Evolutionary conservation across 1,140 invertebrate species (phyloP).

Genomic region (Drosophila gunungcola): DNA sequence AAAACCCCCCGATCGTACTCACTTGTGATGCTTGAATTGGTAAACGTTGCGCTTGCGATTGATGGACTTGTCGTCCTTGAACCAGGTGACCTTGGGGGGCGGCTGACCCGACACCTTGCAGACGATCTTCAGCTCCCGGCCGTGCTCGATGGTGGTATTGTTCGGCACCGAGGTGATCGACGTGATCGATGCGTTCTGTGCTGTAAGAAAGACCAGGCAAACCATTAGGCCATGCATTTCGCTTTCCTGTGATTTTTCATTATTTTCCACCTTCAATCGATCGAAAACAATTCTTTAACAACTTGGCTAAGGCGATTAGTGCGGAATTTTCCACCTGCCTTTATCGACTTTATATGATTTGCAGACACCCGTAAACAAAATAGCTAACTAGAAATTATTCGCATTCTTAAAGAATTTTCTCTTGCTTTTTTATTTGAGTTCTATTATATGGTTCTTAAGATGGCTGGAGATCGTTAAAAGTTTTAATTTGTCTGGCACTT

Average conservation of each 20-base stretch:
- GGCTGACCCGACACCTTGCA: constrained; percentile 89
- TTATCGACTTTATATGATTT: constrained; percentile 38
- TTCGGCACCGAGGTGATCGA: constrained; percentile 58
- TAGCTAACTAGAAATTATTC: constrained; percentile 64
- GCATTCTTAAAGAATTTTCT: constrained; percentile 37
- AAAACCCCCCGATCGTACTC: constrained; percentile 24
- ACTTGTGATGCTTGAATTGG: constrained; percentile 84
- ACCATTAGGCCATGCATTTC: constrained; percentile 49
- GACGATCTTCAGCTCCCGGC: constrained; percentile 87
- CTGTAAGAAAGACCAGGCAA: constrained; percentile 71
- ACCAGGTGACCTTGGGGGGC: constrained; percentile 90
- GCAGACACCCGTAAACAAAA: constrained; percentile 63
- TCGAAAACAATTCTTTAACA: not conserved
- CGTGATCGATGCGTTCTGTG: constrained; percentile 83
- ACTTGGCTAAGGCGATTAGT: constrained; percentile 2
- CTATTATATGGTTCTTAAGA: constrained; percentile 8
- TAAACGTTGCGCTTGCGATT: constrained; percentile 82
- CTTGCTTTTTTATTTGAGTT: constrained; percentile 28
- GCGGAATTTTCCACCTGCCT: constrained; percentile 56
- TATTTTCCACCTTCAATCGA: not conserved
- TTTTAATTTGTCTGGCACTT: constrained; percentile 15
- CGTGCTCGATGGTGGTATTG: constrained; percentile 81
- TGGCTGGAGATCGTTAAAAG: constrained; percentile 35
- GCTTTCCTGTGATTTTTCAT: not conserved
- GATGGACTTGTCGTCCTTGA: constrained; percentile 88